These are phyloP conservation scores for Ictalurus punctatus DNA, from an alignment of 2,113 vertebrate species.

Conservation along the genomic window DNA sequence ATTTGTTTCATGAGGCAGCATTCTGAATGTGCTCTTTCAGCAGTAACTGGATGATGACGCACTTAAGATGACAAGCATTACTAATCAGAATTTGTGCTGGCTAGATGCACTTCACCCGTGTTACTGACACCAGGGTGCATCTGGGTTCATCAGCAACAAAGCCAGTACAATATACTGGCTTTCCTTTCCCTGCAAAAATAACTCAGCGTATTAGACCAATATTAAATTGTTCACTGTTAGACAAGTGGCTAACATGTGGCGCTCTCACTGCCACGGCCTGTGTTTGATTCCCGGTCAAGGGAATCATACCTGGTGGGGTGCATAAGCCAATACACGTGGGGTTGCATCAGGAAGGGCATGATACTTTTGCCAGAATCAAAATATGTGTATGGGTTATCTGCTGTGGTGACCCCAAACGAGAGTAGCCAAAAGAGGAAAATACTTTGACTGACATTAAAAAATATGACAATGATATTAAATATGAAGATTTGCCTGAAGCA, in stretches of 20 bases:
- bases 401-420: no score
- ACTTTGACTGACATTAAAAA: not conserved
- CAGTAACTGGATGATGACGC: conserved; percentile 60
- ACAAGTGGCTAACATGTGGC: not conserved
- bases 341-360: no score
- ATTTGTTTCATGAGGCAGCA: conserved; percentile 44
- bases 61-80: conserved; percentile 48
- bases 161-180: not conserved
- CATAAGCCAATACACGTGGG: no score
- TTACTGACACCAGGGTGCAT: not conserved
- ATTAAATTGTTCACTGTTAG: no score
- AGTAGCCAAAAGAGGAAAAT: no score
- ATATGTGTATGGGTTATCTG: no score
- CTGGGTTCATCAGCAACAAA: not conserved
- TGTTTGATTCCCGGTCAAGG: no score
- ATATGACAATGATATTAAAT: not conserved
- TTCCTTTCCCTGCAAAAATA: not conserved
- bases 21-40: conserved; percentile 70
- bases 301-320: no score
- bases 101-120: not conserved
- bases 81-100: conserved; percentile 25
- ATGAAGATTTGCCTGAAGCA: not conserved
- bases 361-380: no score
- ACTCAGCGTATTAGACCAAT: not conserved
- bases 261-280: no score